These are phyloP conservation scores for Myripristis jacobus DNA, from an alignment of 2,797 vertebrate species.

Conservation along the genomic window DNA sequence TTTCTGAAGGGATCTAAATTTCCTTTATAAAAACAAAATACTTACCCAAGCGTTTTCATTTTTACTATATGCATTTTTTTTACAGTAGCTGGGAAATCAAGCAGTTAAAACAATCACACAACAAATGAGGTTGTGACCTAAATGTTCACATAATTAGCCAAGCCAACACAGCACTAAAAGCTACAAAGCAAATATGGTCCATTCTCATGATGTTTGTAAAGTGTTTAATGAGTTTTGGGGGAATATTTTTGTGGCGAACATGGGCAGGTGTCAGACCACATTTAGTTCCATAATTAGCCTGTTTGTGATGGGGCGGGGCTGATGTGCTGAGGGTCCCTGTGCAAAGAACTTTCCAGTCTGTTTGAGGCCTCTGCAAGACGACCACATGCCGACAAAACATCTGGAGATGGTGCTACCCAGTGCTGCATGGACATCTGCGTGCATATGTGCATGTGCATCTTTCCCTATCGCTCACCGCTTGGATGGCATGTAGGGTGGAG, in stretches of 20 bases:
- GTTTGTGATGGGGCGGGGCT: constrained; percentile 4
- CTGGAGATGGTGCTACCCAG: constrained; percentile 50
- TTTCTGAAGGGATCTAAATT: neutral
- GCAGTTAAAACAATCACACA: constrained; percentile 2
- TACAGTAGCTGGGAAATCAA: constrained; percentile 18
- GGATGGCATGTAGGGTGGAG: constrained; percentile 15
- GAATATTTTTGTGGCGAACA: constrained; percentile 1
- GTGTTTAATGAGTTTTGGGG: constrained; percentile 5
- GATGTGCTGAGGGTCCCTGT: constrained; percentile 9
- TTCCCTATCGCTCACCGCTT: constrained; percentile 17
- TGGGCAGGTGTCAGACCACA: constrained; percentile 20
- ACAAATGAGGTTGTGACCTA: constrained; percentile 20
- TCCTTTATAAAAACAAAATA: neutral
- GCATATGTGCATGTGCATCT: neutral
- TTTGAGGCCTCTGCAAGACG: constrained; percentile 6
- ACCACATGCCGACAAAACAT: constrained; percentile 62
- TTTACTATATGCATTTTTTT: neutral
- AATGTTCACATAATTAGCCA: constrained; percentile 24
- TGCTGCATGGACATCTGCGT: constrained; percentile 12
- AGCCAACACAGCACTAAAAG: neutral
- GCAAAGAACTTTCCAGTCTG: constrained; percentile 26
- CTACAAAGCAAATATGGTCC: constrained; percentile 8
- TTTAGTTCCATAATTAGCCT: constrained; percentile 32
- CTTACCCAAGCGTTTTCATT: constrained; percentile 1
- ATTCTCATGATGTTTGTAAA: constrained; percentile 20